Evolutionary conservation across 2,888 invertebrate genomes (phyloP), one percentile per base, ranked within the genome.

Genomic region (Dolichopus griseipennis): DNA sequence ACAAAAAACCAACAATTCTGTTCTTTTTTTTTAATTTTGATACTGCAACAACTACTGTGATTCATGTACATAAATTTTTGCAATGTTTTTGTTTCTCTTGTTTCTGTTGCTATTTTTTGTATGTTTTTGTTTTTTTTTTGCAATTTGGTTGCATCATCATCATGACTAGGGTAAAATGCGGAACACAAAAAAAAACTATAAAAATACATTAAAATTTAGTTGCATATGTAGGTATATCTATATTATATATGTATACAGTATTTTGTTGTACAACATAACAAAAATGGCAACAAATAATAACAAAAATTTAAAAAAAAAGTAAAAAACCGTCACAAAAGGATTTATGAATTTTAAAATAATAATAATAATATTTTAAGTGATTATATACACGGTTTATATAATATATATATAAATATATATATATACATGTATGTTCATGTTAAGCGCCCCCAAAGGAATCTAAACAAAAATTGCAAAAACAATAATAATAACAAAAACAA

Each of bases 21-120:
- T 52, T 52, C 15, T 52, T 52, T 18, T 52, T 52, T 15, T 52
- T 12, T 41, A 41, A 18, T 52, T 52, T 52, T 18, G n/a, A 18
- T 52, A 52, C n/a, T 52, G 52, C 52, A 52, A 52, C 52, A 52
- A 52, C 52, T 52, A 52, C 52, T 52, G 52, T 52, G 52, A 52
- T 52, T 52, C 52, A 52, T 52, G 52, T 52, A 52, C 52, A 52
- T 52, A 52, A 52, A 52, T 18, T 37, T n/a, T 37, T 37, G 37
- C 37, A 37, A 37, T 37, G 37, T 37, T 37, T 12, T 10, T 37
- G 4, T 37, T 37, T 27, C 3, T 27, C 27, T 27, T 27, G 27
- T 27, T 37, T 37, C 37, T 37, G 37, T 37, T 37, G 8, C 8
- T 37, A 18, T 43, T 43, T 43, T 43, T 18, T 52, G 9, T 7